Evolutionary conservation across 2,888 invertebrate species (phyloP).

Genomic region (Heliconius ethilla): DNA sequence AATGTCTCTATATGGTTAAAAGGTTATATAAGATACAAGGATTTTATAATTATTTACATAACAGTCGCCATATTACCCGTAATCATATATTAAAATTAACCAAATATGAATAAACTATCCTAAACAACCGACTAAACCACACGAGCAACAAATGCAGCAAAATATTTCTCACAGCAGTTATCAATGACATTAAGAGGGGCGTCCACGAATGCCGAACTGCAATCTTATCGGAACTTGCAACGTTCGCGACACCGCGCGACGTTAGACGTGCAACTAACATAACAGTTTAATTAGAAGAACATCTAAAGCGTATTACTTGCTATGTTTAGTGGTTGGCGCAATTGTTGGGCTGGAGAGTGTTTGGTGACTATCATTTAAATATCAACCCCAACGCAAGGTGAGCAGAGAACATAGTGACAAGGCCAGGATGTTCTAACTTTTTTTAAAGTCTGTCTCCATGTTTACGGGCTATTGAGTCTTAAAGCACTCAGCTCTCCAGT

Average conservation of each 20-base stretch:
- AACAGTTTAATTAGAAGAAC: constrained; percentile 79
- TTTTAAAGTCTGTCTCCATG: background rate
- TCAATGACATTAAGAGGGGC: constrained; percentile 38
- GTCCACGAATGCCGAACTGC: constrained; percentile 39
- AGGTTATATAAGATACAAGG: too few species aligned
- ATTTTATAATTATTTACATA: too few species aligned
- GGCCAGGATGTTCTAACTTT: background rate
- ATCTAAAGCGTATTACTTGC: constrained; percentile 69
- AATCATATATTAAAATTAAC: background rate
- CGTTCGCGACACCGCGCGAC: constrained; percentile 64
- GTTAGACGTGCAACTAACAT: constrained; percentile 72
- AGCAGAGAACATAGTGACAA: background rate
- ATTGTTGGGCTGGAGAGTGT: constrained; percentile 40
- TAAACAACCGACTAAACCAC: background rate
- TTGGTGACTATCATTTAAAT: background rate
- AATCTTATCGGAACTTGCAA: constrained; percentile 55
- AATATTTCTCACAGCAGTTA: constrained; percentile 36
- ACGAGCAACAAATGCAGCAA: background rate
- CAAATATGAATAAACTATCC: background rate
- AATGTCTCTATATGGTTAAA: too few species aligned
- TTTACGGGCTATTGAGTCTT: too few species aligned
- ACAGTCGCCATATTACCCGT: too few species aligned
- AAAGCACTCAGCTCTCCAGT: background rate
- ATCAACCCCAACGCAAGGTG: background rate
- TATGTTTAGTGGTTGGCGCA: constrained; percentile 51